Evolutionary conservation across 1,140 invertebrate species (phyloP).

Genomic region (Bombus waltoni): DNA sequence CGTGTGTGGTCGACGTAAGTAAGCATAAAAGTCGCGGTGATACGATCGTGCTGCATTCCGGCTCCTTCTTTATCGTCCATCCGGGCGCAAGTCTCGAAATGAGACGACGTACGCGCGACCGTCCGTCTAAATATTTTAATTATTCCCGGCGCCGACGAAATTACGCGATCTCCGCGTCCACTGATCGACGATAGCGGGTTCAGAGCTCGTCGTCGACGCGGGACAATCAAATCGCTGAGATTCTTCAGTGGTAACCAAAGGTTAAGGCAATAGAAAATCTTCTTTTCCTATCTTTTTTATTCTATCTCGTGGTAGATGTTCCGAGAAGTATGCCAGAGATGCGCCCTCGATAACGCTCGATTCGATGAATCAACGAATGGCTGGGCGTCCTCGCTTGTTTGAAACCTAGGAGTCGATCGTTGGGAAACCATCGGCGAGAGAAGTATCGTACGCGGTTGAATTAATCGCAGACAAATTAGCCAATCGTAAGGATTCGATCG

Average conservation of each 20-base stretch:
- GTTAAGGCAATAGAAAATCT: not conserved
- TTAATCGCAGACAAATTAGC: constrained; percentile 34
- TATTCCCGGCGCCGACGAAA: constrained; percentile 50
- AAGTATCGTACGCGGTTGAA: not conserved
- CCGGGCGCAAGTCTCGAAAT: constrained; percentile 3
- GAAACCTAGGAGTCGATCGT: constrained; percentile 14
- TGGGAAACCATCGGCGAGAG: not conserved
- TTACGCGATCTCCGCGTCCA: constrained; percentile 20
- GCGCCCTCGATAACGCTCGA: constrained; percentile 12
- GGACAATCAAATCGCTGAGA: constrained; percentile 60
- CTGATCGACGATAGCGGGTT: constrained; percentile 26
- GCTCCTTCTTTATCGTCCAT: constrained; percentile 62
- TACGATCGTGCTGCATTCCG: constrained; percentile 71
- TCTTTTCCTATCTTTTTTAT: no score
- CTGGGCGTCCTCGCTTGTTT: not conserved
- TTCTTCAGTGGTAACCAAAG: constrained; percentile 21
- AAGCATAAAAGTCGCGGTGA: constrained; percentile 71
- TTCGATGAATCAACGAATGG: constrained; percentile 30
- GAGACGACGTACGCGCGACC: constrained; percentile 22
- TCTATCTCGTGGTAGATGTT: constrained; percentile 20
- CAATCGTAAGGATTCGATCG: not conserved
- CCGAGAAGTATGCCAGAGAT: constrained; percentile 43
- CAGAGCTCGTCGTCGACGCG: constrained; percentile 31
- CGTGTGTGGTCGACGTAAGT: constrained; percentile 69
- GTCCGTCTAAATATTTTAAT: constrained; percentile 69